Evolutionary conservation across 2,113 vertebrate species (phyloP).

Genomic region (Prinia subflava): DNA sequence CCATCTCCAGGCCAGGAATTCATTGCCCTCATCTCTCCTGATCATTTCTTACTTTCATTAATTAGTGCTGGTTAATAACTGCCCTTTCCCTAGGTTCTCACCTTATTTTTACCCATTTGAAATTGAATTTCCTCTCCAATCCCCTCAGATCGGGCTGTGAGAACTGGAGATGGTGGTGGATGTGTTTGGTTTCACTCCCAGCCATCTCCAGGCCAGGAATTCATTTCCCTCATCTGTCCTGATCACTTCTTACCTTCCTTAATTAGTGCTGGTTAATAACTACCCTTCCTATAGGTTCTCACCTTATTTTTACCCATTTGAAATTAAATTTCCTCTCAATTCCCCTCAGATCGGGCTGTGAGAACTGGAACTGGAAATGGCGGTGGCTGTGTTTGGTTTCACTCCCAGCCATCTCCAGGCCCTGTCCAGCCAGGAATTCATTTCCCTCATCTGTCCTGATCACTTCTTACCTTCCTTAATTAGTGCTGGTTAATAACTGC

Average conservation of each 20-base stretch:
- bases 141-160: background rate
- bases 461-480: background rate
- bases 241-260: background rate
- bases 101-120: background rate
- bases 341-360: background rate
- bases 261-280: background rate
- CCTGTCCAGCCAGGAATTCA: background rate
- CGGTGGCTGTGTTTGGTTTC: background rate
- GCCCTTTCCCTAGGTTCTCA: background rate
- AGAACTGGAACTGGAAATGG: fast-evolving
- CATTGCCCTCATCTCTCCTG: background rate
- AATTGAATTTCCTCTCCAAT: background rate
- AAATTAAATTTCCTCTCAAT: background rate
- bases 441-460: background rate
- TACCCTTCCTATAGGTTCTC: background rate
- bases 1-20: background rate
- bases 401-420: background rate
- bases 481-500: background rate
- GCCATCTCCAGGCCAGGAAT: background rate
- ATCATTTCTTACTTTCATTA: background rate
- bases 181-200: background rate
- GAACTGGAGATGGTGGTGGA: too few relatives aligned
- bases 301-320: background rate
- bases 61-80: background rate
- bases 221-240: background rate